A percentile compares a stretch with the other conserved stretches of the same genome.
phyloP scores from a whole-genome alignment of 2,888 invertebrate species.

The Drosophila austrosaltans region DNA sequence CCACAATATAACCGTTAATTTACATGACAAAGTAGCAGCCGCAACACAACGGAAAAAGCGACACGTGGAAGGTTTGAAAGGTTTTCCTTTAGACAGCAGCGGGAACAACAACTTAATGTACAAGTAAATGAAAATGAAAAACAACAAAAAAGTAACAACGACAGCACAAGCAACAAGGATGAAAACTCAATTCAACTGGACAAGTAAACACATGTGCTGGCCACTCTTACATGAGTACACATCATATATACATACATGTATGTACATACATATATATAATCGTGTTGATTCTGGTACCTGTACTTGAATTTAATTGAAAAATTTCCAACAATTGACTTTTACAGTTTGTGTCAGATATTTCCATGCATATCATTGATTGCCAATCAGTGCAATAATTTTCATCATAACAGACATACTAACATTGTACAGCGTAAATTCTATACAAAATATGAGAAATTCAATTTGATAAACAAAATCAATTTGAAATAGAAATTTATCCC shows the following conservation, averaged over 20 bases:
- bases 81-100: no score
- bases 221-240: background rate
- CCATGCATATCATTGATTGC: no score
- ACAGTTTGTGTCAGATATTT: no score
- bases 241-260: background rate
- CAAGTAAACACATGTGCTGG: slow-evolving; percentile 17
- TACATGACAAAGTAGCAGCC: slow-evolving; percentile 73
- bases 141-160: background rate
- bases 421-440: background rate
- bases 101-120: slow-evolving; percentile 6
- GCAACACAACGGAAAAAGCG: slow-evolving; percentile 20
- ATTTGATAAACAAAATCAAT: background rate
- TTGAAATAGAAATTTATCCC: background rate
- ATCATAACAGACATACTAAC: background rate
- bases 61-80: slow-evolving; percentile 12
- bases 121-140: slow-evolving; percentile 52
- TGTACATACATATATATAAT: background rate
- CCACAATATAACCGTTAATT: slow-evolving; percentile 70
- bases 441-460: background rate
- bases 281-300: background rate
- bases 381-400: background rate
- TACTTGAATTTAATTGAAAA: slow-evolving; percentile 1
- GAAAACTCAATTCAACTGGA: slow-evolving; percentile 39
- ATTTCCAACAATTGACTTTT: background rate
- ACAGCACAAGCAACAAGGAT: background rate